phyloP scores from a whole-genome alignment of 64 coral and sea anemone species.

The Hydrozoanthus tunicans region DNA sequence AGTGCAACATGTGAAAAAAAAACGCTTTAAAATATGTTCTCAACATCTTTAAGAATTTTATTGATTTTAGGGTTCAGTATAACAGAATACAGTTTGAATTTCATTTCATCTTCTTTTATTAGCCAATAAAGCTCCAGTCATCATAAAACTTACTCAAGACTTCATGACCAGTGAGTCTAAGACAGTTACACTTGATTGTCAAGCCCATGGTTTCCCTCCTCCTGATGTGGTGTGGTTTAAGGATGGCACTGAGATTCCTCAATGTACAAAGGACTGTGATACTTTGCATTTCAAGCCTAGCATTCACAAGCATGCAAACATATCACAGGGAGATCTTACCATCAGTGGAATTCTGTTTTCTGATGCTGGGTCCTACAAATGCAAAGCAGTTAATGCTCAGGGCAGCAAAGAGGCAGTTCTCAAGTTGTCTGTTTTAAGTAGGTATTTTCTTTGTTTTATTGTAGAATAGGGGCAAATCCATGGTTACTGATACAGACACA shows the following conservation, averaged over 20 bases:
- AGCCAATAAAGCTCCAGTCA: neutral
- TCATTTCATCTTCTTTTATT: too few species aligned
- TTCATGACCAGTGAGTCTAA: neutral
- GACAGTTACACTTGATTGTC: neutral
- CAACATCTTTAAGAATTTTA: too few species aligned
- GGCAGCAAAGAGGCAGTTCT: neutral
- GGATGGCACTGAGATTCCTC: neutral
- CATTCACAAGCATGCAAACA: neutral
- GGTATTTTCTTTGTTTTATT: neutral
- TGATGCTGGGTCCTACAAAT: neutral
- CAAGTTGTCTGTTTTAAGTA: neutral
- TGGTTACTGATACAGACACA: neutral
- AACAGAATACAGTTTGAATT: too few species aligned
- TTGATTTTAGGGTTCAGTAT: too few species aligned
- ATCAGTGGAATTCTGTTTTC: neutral
- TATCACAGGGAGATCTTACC: neutral
- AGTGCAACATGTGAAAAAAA: too few species aligned
- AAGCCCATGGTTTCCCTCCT: neutral
- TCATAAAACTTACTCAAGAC: neutral
- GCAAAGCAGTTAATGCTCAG: neutral
- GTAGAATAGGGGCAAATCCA: too few species aligned
- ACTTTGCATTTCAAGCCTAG: neutral
- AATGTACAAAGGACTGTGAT: neutral
- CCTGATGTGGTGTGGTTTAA: neutral
- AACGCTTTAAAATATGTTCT: too few species aligned